These are phyloP conservation scores for Cyaniris semiargus DNA, from an alignment of 2,888 invertebrate species.

Conservation along the genomic window DNA sequence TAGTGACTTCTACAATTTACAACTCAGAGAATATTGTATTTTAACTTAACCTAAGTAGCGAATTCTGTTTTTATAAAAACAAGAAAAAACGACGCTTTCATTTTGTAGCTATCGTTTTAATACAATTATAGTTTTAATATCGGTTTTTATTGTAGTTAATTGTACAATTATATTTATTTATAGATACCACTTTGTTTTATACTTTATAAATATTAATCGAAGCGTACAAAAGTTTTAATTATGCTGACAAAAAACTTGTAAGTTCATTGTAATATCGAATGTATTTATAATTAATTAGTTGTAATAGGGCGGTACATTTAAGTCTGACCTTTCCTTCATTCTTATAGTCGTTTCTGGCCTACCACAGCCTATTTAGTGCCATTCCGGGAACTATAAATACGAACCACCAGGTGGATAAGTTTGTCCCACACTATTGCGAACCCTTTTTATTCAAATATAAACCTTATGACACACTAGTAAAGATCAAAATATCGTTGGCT, in stretches of 20 bases:
- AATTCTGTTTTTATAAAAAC: background rate
- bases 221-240: constrained; percentile 11
- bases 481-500: background rate
- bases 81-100: background rate
- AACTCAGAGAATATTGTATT: no score
- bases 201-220: constrained; percentile 9
- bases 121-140: background rate
- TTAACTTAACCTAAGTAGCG: background rate
- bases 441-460: constrained; percentile 31
- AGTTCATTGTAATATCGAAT: constrained; percentile 13
- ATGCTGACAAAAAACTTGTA: constrained; percentile 11
- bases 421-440: constrained; percentile 37
- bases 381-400: constrained; percentile 41
- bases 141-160: background rate
- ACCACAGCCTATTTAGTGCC: constrained; percentile 35
- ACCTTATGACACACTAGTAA: constrained; percentile 18
- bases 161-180: constrained; percentile 6
- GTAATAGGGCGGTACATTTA: constrained; percentile 24
- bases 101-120: background rate
- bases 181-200: constrained; percentile 1
- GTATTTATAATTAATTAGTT: constrained; percentile 25
- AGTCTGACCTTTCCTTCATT: constrained; percentile 30
- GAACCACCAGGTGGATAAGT: constrained; percentile 43
- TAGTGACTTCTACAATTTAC: background rate
- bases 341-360: constrained; percentile 33